Evolutionary conservation across 1,140 invertebrate genomes (phyloP).

Genomic region (Trichonephila clavipes): DNA sequence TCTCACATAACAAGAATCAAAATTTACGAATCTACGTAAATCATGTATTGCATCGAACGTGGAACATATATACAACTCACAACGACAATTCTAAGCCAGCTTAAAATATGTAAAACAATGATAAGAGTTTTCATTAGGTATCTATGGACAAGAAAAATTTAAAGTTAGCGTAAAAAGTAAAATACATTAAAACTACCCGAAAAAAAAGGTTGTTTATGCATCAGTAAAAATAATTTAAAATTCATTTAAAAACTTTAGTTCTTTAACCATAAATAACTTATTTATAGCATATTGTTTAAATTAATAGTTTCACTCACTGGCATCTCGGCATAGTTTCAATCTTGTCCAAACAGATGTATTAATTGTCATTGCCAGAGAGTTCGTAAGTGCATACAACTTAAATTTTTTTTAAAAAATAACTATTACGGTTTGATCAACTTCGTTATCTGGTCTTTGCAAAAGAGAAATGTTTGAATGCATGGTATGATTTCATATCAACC

Average conservation of each 20-base stretch:
- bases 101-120: background rate
- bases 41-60: conserved; percentile 34
- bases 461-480: too few relatives aligned
- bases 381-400: too few relatives aligned
- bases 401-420: too few relatives aligned
- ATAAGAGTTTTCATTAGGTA: background rate
- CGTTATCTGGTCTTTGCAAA: too few relatives aligned
- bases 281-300: background rate
- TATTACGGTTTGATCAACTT: too few relatives aligned
- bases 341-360: too few relatives aligned
- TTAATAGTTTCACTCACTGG: too few relatives aligned
- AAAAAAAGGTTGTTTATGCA: background rate
- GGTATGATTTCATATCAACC: too few relatives aligned
- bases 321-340: too few relatives aligned
- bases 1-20: conserved; percentile 25
- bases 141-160: background rate
- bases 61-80: background rate
- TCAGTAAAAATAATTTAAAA: background rate
- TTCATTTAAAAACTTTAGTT: fast-evolving
- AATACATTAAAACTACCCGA: too few relatives aligned
- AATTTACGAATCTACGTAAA: conserved; percentile 3
- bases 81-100: background rate
- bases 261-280: too few relatives aligned
- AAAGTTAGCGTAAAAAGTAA: background rate
- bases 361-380: too few relatives aligned